phyloP scores from a whole-genome alignment of 1,140 invertebrate genomes.

The Aphelenchoides avenae region DNA sequence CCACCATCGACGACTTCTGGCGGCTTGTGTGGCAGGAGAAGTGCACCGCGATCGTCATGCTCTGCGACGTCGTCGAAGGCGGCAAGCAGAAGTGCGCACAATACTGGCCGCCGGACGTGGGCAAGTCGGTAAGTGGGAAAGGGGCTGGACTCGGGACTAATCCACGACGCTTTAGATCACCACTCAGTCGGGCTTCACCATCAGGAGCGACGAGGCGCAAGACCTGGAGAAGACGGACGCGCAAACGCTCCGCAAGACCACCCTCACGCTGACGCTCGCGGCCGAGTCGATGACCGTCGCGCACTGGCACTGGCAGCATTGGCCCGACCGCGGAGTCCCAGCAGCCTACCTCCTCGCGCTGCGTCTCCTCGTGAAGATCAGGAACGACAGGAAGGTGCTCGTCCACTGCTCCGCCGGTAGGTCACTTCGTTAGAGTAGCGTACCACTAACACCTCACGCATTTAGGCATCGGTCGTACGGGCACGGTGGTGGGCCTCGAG shows the following conservation, averaged over 20 bases:
- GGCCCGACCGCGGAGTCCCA: conserved; percentile 41
- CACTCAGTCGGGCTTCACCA: conserved; percentile 4
- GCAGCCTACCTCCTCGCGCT: conserved; percentile 20
- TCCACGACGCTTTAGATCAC: no score
- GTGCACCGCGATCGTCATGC: conserved; percentile 61
- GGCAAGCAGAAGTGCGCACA: conserved; percentile 46
- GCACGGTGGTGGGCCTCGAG: conserved; percentile 60
- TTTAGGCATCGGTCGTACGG: conserved; percentile 85
- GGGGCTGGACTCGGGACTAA: no score
- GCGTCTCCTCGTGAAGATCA: conserved; percentile 20
- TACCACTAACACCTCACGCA: no score
- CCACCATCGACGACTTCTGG: conserved; percentile 63
- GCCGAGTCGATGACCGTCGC: no score
- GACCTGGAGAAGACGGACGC: conserved; percentile 1
- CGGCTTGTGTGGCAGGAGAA: conserved; percentile 62
- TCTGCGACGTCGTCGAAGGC: conserved; percentile 60
- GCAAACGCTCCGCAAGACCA: conserved; percentile 3
- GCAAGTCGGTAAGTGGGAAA: no score
- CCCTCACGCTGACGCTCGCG: no score
- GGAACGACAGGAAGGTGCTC: conserved; percentile 1
- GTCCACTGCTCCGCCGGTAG: conserved; percentile 44
- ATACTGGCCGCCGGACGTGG: conserved; percentile 30
- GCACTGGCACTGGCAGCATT: conserved; percentile 36
- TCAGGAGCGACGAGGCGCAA: neutral
- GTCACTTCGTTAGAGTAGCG: no score